phyloP scores from a whole-genome alignment of 2,888 invertebrate species.

The Lycophotia porphyrea region DNA sequence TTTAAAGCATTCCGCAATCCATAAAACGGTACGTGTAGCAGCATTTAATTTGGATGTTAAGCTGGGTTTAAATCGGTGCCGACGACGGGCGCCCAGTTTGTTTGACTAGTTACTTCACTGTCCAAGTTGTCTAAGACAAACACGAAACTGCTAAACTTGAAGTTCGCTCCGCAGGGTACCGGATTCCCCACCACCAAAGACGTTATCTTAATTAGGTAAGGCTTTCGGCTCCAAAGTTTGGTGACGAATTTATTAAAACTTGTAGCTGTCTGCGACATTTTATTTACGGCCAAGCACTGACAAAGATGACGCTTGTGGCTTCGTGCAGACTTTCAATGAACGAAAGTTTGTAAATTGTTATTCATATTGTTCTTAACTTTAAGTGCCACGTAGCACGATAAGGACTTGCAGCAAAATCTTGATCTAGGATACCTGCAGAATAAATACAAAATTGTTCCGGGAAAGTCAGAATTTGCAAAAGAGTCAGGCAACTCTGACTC shows the following conservation, averaged over 20 bases:
- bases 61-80: conserved; percentile 74
- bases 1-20: conserved; percentile 61
- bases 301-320: conserved; percentile 49
- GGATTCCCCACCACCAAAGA: conserved; percentile 75
- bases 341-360: conserved; percentile 43
- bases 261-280: conserved; percentile 69
- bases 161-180: conserved; percentile 70
- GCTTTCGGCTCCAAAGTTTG: conserved; percentile 75
- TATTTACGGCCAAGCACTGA: conserved; percentile 52
- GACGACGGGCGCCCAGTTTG: conserved; percentile 73
- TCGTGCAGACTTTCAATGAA: conserved; percentile 49
- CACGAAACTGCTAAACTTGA: conserved; percentile 84
- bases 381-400: conserved; percentile 39
- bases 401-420: conserved; percentile 21
- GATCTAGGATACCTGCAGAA: conserved; percentile 43
- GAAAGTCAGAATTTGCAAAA: conserved; percentile 9
- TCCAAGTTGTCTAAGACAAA: conserved; percentile 87
- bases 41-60: conserved; percentile 84
- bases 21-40: conserved; percentile 75
- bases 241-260: conserved; percentile 82
- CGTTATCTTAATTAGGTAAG: conserved; percentile 84
- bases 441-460: conserved; percentile 37
- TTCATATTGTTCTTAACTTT: conserved; percentile 50
- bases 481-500: background rate
- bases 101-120: conserved; percentile 85